Percentiles rank a stretch among this genome's conserved stretches.
Evolutionary conservation across 2,797 vertebrate genomes (phyloP).

Genomic region (Lepilemur septentrionalis): DNA sequence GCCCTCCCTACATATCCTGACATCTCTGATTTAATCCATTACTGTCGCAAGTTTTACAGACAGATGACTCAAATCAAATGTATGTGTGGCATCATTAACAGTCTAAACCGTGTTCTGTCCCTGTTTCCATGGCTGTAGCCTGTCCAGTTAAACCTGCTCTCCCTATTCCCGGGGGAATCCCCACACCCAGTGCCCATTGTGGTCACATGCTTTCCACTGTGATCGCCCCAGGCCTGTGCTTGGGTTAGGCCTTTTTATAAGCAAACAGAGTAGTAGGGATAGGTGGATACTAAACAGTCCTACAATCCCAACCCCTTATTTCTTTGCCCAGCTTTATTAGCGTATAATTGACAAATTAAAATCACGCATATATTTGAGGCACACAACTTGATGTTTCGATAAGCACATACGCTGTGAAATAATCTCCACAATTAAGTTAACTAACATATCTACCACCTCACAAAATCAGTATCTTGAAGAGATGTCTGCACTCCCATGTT

Average conservation of each 20-base stretch:
- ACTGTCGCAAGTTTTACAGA: background rate
- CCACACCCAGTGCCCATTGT: background rate
- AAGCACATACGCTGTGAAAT: background rate
- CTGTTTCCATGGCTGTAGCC: background rate
- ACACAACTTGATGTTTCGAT: background rate
- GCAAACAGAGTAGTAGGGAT: background rate
- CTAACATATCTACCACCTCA: background rate
- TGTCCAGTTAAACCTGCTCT: background rate
- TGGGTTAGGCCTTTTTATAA: background rate
- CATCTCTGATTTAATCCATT: background rate
- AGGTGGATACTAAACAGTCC: background rate
- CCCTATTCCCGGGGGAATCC: background rate
- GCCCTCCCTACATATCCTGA: background rate
- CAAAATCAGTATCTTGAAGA: background rate
- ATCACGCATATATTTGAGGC: background rate
- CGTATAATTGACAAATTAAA: background rate
- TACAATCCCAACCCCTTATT: background rate
- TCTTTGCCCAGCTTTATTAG: background rate
- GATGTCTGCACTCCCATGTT: background rate
- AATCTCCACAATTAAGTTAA: background rate
- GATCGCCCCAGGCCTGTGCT: background rate
- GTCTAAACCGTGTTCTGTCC: background rate
- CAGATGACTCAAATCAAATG: background rate
- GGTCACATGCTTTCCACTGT: background rate
- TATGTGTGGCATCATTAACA: background rate